Base-by-base conservation (phyloP, 2,888 invertebrate species). In the Drosophila buzzatii region DNA sequence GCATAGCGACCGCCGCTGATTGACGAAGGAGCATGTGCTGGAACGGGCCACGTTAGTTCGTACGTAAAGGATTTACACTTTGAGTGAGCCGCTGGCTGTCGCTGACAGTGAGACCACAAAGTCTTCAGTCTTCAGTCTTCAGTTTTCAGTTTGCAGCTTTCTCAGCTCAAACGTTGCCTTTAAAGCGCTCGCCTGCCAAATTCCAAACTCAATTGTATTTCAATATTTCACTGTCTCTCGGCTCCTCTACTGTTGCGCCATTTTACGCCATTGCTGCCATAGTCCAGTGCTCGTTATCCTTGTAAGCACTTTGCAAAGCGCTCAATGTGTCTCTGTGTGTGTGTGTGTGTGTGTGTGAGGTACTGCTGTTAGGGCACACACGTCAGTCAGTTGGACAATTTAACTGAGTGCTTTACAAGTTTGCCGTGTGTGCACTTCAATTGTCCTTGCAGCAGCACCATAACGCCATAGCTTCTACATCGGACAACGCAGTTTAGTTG, bases 191-290 rank as follows among this genome's bases (percentile, higher is more conserved):
- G 31, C 39, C 39, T 39, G 39, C 41, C 47, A 53, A 53, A 51
- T 60, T 59, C 76, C 76, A 81, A 84, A 79, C 85, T 51, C 87
- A 81, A 86, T 86, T 86, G 86, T 87, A 79, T 89, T 90, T 90
- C 85, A 87, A 86, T 90, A 90, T 90, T 90, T 90, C 90, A 90
- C 76, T 81, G 90, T 89, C 87, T 78, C 33, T 68, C 53, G 65
- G 23, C 71, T 68, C 83, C 66, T 67, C 70, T 59, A 61, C 81
- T 81, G 71, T 75, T 84, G 82, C 87, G 58, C 85, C 82, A 87
- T 77, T 89, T 82, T 64, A 70, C 61, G 76, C 71, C 64, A 37
- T 3, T 59, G 66, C 72, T 70, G 76, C 68, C 63, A 59, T 27
- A 49, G 53, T 39, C 58, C 60, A 63, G 69, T 62, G 53, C 52